Percentiles rank a stretch among this genome's conserved stretches.
These are phyloP conservation scores for Rhea pennata DNA, from an alignment of 2,113 vertebrate genomes.

Conservation along the genomic window DNA sequence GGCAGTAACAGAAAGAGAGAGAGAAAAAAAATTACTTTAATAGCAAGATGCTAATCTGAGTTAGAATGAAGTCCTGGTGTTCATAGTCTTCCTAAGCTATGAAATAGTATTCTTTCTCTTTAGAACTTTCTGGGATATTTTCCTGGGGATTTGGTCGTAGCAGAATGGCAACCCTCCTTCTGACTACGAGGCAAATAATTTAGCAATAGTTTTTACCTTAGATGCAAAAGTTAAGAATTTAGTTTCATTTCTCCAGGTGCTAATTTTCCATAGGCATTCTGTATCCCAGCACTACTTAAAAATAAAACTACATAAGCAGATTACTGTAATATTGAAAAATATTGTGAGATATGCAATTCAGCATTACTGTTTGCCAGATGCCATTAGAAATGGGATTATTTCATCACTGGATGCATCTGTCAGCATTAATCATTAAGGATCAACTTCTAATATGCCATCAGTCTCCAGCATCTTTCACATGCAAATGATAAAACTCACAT, in stretches of 20 bases:
- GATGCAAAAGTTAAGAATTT: background rate
- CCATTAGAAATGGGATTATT: background rate
- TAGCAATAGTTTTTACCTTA: background rate
- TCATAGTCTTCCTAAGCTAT: background rate
- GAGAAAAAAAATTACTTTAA: background rate
- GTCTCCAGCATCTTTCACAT: background rate
- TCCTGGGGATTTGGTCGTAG: background rate
- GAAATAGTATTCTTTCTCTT: background rate
- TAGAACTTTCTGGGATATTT: background rate
- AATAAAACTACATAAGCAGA: background rate
- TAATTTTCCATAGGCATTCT: background rate
- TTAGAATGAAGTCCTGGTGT: background rate
- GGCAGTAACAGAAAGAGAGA: background rate
- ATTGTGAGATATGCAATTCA: background rate
- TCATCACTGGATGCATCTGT: background rate
- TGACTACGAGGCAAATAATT: background rate
- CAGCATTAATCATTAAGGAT: background rate
- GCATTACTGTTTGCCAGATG: background rate
- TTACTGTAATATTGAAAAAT: background rate
- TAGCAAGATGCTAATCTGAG: background rate
- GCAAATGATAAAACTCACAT: background rate
- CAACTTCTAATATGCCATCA: background rate
- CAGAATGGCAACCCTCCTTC: background rate
- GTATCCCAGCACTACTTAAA: background rate
- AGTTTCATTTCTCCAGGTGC: background rate